Evolutionary conservation across 2,888 invertebrate species (phyloP), one percentile per base, ranked within the genome.

Genomic region (Volucella bombylans): DNA sequence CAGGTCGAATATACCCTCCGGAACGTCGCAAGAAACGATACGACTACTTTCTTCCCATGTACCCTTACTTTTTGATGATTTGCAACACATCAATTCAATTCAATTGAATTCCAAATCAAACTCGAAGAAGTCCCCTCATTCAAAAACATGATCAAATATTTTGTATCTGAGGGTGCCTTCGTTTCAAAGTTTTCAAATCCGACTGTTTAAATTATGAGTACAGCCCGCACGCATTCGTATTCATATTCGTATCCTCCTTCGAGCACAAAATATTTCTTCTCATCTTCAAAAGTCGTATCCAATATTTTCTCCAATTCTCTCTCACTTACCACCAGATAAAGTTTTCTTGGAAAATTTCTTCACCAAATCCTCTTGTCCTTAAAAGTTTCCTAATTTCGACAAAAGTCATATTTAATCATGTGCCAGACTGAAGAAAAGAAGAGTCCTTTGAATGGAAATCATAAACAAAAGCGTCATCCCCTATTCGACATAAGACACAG

Each of bases 341-440:
- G 39, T 50, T 39, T 18, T 8, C 64, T 50, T 64, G 38, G 1
- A 50, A n/a, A 64, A 38, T 14, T 50, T 38, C 23, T 18, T 57
- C n/a, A 18, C 39, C 38, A 50, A 12, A 38, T 65, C 65, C n/a
- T 15, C 39, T 38, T 38, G 31, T 45, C 12, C 11, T 12, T 15
- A 45, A 11, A 39, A 18, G 2, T 43, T 39, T 43, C 38, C 18
- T 14, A 65, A 65, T 39, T 47, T 39, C 15, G 23, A 39, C 49
- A 12, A 57, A 57, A 65, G 49, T 74, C 65, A 18, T 45, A 76
- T 59, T 59, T 59, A 43, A 67, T 76, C 59, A 59, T 52, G 38
- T 59, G 38, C 1, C 52, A 6, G n/a, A 38, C 15, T n/a, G 59
- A 41, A 57, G 9, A 49, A 31, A 31, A 31, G 10, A 57, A 23